Base-by-base conservation (phyloP, 2,113 vertebrate species). In the Eira barbara region DNA sequence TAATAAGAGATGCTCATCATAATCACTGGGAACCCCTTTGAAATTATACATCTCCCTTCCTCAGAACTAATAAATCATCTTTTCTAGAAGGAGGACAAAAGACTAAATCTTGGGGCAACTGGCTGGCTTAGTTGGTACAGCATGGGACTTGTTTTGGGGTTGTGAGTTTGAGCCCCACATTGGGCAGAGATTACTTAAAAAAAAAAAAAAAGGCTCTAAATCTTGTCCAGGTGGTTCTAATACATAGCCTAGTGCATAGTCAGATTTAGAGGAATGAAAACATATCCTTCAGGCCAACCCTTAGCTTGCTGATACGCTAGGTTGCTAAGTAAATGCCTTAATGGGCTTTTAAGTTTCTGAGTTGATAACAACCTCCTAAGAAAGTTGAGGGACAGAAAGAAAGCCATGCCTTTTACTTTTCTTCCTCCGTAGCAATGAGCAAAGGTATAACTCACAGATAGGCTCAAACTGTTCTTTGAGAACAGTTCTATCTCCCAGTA, bases 401-500 rank as follows among this genome's bases (percentile, higher is more conserved):
- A 95, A 81, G n/a, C 18, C 13, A 71, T 15, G 5, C 20, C 45
- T 86, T 92, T 89, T 80, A 18, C 63, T 78, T 76, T 85, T 59
- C 31, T 57, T 21, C 69, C 21, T 69, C 36, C 34, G 90, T 39
- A 86, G 49, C 89, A 88, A 96, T n/a, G 18, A 92, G 45, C 59
- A 92, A 89, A 57, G 52, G 61, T 87, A 52, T 73, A 74, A 85
- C 13, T 78, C 52, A 63, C 27, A 82, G n/a, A 1, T 47, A 80
- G 61, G 63, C 18, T 84, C 73, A 67, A 74, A 74, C n/a, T n/a
- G n/a, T n/a, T 36, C 83, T 92, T 80, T 34, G 59, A 84, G 86
- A 96, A 91, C 59, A 83, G 84, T 89, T 94, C 71, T 94, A 65
- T 92, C 36, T 89, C 25, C 49, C 74, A 49, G 52, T 57, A 89